Base-by-base conservation (phyloP, 2,888 invertebrate species). In the Phalera bucephala region DNA sequence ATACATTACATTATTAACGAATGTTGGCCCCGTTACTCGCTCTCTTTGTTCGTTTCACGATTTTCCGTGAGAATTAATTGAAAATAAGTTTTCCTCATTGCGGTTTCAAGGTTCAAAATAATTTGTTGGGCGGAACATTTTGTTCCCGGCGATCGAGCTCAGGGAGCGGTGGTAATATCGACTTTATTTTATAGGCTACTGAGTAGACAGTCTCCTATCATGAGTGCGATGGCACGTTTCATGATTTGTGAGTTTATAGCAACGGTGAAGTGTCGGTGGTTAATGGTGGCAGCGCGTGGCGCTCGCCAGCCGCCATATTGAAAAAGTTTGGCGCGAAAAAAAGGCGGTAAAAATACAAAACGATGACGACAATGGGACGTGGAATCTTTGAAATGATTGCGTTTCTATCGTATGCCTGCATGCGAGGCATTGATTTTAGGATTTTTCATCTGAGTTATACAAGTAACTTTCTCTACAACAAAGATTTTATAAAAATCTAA, bases 171-270 rank as follows among this genome's bases (percentile, higher is more conserved):
- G 36, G 49, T 54, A 80, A 57, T 73, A 57, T 76, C 60, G 44
- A 64, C 80, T 70, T 65, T 85, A 64, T 54, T 26, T 6, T 22
- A 19, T 19, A 14, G 2, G 51, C 1, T 14, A 51, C 71, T 74
- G 54, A 63, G 80, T 70, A 47, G 60, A 64, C 49, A 70, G 64
- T 85, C 55, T 70, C 54, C 38, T 68, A 73, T 39, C 43, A 31
- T 41, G 33, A 39, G 32, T 45, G 41, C 59, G 75, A 77, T 76
- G 74, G 80, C 74, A 80, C 78, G 78, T 87, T 87, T 86, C 85
- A 88, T 89, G 89, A 90, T 90, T 90, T 89, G 90, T 90, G 88
- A 89, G 89, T 89, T 90, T 89, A 88, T 88, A 87, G 85, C 83
- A 75, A 83, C 87, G 86, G 87, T 87, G 88, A 87, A 88, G 89